These are phyloP conservation scores for Emesis furor DNA, from an alignment of 2,888 invertebrate genomes.

Conservation along the genomic window DNA sequence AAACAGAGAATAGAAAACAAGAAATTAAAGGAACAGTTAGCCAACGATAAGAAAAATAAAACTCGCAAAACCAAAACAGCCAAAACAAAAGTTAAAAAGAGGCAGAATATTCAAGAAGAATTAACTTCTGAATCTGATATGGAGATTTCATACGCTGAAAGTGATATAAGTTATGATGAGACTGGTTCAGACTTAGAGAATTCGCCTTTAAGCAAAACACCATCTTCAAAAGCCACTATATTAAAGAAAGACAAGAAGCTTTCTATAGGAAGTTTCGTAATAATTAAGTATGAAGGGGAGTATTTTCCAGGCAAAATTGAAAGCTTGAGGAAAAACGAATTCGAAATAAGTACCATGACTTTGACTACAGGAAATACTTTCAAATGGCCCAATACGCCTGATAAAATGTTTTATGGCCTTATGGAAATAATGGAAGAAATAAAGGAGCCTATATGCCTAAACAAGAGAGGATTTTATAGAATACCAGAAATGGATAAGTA, in stretches of 20 bases:
- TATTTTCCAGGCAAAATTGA: slow-evolving; percentile 32
- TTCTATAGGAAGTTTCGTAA: slow-evolving; percentile 32
- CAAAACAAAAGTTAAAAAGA: slow-evolving; percentile 26
- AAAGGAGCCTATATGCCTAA: slow-evolving; percentile 45
- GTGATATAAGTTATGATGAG: slow-evolving; percentile 48
- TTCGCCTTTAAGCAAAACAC: slow-evolving; percentile 37
- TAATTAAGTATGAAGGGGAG: slow-evolving; percentile 34
- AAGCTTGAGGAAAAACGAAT: slow-evolving; percentile 30
- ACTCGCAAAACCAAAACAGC: slow-evolving; percentile 17
- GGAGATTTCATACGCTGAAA: slow-evolving; percentile 44
- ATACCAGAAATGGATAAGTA: slow-evolving; percentile 51
- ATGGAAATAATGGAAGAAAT: slow-evolving; percentile 45
- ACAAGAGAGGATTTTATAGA: slow-evolving; percentile 50
- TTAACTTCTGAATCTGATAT: slow-evolving; percentile 37
- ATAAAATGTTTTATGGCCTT: slow-evolving; percentile 51
- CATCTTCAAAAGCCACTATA: slow-evolving; percentile 39
- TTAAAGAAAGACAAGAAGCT: slow-evolving; percentile 27
- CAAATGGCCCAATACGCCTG: slow-evolving; percentile 53
- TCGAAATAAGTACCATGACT: slow-evolving; percentile 42
- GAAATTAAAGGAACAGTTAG: background rate
- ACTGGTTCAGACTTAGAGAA: slow-evolving; percentile 46
- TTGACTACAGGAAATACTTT: slow-evolving; percentile 53
- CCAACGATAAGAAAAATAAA: slow-evolving; percentile 30
- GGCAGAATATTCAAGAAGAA: slow-evolving; percentile 37
- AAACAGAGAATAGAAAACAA: no score